Evolutionary conservation across 2,888 invertebrate species (phyloP).

Genomic region (Temnothorax ravouxi): DNA sequence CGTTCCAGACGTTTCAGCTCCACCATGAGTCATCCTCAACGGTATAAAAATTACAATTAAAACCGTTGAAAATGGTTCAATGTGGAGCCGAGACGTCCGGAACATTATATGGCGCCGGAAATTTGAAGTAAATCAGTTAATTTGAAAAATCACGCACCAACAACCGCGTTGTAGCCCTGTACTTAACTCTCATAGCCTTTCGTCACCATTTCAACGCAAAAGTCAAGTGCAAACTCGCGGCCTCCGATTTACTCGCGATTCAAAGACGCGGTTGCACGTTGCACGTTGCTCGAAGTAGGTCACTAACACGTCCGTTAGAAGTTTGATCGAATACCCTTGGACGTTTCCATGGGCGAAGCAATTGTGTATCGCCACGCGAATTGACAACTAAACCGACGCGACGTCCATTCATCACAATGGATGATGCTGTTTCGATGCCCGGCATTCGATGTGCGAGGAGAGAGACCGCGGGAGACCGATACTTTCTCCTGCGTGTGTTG

Average conservation of each 20-base stretch:
- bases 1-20: too few species aligned
- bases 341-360: conserved; percentile 32
- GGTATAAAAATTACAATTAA: too few species aligned
- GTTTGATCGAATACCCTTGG: conserved; percentile 55
- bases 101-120: too few species aligned
- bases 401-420: conserved; percentile 35
- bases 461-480: conserved; percentile 57
- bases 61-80: too few species aligned
- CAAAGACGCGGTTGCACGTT: not conserved
- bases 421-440: conserved; percentile 6
- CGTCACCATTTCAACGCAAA: not conserved
- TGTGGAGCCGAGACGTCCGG: too few species aligned
- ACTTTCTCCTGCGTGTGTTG: conserved; percentile 57
- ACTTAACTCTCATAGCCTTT: too few species aligned
- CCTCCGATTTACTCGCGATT: too few species aligned
- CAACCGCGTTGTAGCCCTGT: too few species aligned
- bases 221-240: too few species aligned
- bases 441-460: not conserved
- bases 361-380: conserved; percentile 29
- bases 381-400: conserved; percentile 7
- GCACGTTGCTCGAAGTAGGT: not conserved
- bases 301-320: conserved; percentile 19
- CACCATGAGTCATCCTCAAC: too few species aligned
- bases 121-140: too few species aligned
- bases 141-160: too few species aligned